Evolutionary conservation across 2,888 invertebrate species (phyloP).

Genomic region (Hanleya hanleyi): DNA sequence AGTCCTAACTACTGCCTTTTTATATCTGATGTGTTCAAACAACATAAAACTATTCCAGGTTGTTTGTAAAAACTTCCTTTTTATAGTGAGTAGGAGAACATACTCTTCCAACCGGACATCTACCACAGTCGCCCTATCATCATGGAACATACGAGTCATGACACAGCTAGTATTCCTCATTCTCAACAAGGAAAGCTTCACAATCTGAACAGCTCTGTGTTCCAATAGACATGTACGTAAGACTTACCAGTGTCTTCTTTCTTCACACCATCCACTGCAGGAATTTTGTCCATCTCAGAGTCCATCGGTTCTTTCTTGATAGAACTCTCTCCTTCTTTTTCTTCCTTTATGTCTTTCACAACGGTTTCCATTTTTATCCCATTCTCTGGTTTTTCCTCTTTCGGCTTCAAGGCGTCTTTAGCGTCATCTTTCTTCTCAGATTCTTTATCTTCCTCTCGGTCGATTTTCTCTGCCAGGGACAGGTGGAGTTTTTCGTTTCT

Average conservation of each 20-base stretch:
- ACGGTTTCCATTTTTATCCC: constrained; percentile 28
- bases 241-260: constrained; percentile 21
- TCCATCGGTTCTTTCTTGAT: constrained; percentile 66
- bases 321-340: constrained; percentile 40
- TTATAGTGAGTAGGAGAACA: too few species aligned
- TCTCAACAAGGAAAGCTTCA: too few species aligned
- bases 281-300: constrained; percentile 86
- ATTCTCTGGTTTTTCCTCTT: constrained; percentile 4
- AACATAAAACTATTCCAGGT: too few species aligned
- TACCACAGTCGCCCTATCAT: too few species aligned
- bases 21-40: too few species aligned
- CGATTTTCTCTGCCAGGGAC: constrained; percentile 77
- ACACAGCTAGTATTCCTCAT: too few species aligned
- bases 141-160: too few species aligned
- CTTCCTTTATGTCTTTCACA: constrained; percentile 44
- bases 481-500: constrained; percentile 95
- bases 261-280: not conserved
- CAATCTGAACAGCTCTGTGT: too few species aligned
- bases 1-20: too few species aligned
- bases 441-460: constrained; percentile 34
- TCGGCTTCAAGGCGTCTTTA: not conserved
- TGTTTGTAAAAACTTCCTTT: too few species aligned
- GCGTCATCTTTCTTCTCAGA: constrained; percentile 23
- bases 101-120: too few species aligned
- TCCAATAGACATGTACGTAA: too few species aligned